Base-by-base conservation (phyloP, 2,888 invertebrate genomes). In the Rotaria magnacalcarata region DNA sequence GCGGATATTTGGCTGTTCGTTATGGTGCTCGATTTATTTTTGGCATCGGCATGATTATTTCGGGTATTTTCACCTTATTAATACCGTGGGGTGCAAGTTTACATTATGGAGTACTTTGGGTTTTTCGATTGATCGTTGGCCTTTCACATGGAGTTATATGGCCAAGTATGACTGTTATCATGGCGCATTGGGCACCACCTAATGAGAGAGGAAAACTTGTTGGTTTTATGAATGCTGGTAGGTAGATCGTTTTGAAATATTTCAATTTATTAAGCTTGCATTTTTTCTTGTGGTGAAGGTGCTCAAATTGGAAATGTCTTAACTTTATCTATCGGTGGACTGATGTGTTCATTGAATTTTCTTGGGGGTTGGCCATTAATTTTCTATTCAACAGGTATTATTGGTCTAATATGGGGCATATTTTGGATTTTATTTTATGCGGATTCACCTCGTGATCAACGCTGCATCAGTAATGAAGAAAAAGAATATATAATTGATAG, bases 141-240 rank as follows among this genome's bases (percentile, higher is more conserved):
- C 34, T 86, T 24, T 75, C 85, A 54, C 86, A 86, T 58, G 86
- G 86, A 47, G 85, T 85, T 2, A 85, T 86, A 50, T 86, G 86
- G 86, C 86, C 86, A 43, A n/a, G 75, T 56, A 86, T 86, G 86
- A 47, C 85, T 80, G 24, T 85, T 43, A 50, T 56, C 54, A 75
- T 86, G 86, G 86, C 60, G 24, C 85, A 85, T 34, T 86, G 86
- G 86, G 60, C 85, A 54, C 86, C 86, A n/a, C 86, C 86, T 14
- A 50, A 54, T 19, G 86, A 86, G 58, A 34, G 86, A 34, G 58
- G 80, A 4, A 85, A 84, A 74, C 43, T 86, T n/a, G 58, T 85
- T 24, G 86, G 85, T 50, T 85, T 86, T 50, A 85, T 60, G 41
- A 86, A 85, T 84, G 75, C 86, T 56, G 86, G 86, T 67, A 6